phyloP scores from a whole-genome alignment of 2,113 vertebrate genomes.

The Microtus pennsylvanicus region DNA sequence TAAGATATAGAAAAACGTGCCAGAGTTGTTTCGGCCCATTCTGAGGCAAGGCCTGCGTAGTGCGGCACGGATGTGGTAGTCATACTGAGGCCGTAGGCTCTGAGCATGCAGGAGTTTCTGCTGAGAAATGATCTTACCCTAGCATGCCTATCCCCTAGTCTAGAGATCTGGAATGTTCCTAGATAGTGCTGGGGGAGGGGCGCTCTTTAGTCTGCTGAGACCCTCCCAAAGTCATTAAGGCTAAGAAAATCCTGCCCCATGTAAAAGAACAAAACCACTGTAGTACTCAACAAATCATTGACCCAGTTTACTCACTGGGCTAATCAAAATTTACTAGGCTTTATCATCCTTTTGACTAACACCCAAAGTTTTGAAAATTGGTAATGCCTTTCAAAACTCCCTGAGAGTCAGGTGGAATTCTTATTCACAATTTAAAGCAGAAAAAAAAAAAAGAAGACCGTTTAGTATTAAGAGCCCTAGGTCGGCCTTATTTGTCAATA shows the following conservation, averaged over 20 bases:
- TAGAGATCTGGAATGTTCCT: not conserved
- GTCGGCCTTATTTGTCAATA: not conserved
- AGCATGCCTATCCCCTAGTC: not conserved
- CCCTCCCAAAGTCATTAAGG: not conserved
- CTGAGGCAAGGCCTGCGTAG: not conserved
- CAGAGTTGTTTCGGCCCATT: not conserved
- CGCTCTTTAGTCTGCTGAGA: not conserved
- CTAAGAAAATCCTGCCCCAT: not conserved
- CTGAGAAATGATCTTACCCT: not conserved
- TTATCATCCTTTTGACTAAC: not conserved
- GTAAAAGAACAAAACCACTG: not conserved
- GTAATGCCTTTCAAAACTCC: conserved; percentile 11
- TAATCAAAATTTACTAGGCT: conserved; percentile 12
- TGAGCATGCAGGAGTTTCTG: not conserved
- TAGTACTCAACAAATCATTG: not conserved
- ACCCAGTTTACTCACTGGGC: not conserved
- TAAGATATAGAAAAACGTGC: not conserved
- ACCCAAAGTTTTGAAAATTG: not conserved
- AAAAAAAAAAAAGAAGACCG: not conserved
- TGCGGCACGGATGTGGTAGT: not conserved
- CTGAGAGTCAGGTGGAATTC: conserved; percentile 15
- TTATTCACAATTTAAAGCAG: not conserved
- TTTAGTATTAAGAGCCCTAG: not conserved
- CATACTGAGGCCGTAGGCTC: not conserved
- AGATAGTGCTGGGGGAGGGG: not conserved